These are phyloP conservation scores for Aulostomus chinensis DNA, from an alignment of 2,797 vertebrate species.

Conservation along the genomic window DNA sequence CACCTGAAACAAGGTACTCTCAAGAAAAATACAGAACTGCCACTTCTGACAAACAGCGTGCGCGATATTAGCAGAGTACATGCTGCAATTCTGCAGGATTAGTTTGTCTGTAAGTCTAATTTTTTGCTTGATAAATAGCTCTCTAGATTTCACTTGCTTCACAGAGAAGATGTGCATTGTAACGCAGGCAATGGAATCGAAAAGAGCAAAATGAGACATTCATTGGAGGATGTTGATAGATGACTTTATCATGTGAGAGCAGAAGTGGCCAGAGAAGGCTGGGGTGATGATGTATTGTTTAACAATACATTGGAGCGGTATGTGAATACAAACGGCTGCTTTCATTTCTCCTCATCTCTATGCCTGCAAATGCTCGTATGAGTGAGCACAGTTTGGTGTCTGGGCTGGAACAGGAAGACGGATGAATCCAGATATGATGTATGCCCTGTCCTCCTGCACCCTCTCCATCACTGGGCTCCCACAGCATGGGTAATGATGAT, in stretches of 20 bases:
- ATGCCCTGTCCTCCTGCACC: constrained; percentile 69
- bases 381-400: constrained; percentile 70
- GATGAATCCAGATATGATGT: constrained; percentile 76
- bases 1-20: constrained; percentile 11
- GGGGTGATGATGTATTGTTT: constrained; percentile 77
- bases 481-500: constrained; percentile 75
- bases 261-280: constrained; percentile 67
- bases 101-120: constrained; percentile 48
- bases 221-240: constrained; percentile 70
- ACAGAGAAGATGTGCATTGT: constrained; percentile 46
- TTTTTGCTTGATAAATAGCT: constrained; percentile 58
- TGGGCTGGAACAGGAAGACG: constrained; percentile 64
- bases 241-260: constrained; percentile 70
- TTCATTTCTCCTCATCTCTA: constrained; percentile 70
- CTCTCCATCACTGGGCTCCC: constrained; percentile 70
- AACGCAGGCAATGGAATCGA: constrained; percentile 56
- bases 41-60: constrained; percentile 31
- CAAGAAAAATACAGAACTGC: not conserved
- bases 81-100: constrained; percentile 46
- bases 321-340: constrained; percentile 72
- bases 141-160: constrained; percentile 42
- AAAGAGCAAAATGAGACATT: constrained; percentile 70
- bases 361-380: constrained; percentile 50
- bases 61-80: constrained; percentile 18
- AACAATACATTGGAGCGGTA: constrained; percentile 64